A percentile compares a stretch with the other conserved stretches of the same genome.
Evolutionary conservation across 1,140 invertebrate species (phyloP).

Genomic region (Latrodectus geometricus): DNA sequence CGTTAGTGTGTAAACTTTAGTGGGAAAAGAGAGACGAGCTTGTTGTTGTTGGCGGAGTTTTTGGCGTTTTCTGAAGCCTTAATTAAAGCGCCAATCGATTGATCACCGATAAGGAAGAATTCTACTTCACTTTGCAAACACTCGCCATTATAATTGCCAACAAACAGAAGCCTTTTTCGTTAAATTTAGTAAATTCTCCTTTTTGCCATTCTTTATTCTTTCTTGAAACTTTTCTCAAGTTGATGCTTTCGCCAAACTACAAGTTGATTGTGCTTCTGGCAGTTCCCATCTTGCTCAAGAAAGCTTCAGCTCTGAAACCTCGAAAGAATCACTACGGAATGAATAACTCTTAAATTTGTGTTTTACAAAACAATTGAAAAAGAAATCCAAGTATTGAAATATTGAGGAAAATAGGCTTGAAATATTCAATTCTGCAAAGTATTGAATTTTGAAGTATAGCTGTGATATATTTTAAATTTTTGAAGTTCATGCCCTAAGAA

Average conservation of each 20-base stretch:
- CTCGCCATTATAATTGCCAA: slow-evolving; percentile 39
- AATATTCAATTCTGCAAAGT: no score
- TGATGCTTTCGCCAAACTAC: not conserved
- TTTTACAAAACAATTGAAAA: no score
- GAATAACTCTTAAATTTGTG: no score
- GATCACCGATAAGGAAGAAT: slow-evolving; percentile 50
- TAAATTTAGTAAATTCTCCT: slow-evolving; percentile 50
- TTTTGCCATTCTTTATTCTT: not conserved
- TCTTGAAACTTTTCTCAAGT: slow-evolving; percentile 36
- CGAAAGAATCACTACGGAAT: no score
- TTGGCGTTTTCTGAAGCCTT: slow-evolving; percentile 29
- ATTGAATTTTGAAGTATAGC: no score
- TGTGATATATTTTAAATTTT: no score
- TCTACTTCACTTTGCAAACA: not conserved
- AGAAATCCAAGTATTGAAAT: no score
- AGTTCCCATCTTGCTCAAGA: no score
- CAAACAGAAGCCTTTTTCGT: slow-evolving; percentile 46
- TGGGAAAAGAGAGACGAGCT: not conserved
- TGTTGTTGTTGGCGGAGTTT: slow-evolving; percentile 30
- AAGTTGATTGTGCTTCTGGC: slow-evolving; percentile 4
- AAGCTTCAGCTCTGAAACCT: no score
- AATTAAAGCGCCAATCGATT: slow-evolving; percentile 57
- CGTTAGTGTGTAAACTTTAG: slow-evolving; percentile 28
- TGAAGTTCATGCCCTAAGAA: no score
- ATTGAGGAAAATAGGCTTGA: no score